Base-by-base conservation (phyloP, 2,888 invertebrate species). In the Hybos culiciformis region DNA sequence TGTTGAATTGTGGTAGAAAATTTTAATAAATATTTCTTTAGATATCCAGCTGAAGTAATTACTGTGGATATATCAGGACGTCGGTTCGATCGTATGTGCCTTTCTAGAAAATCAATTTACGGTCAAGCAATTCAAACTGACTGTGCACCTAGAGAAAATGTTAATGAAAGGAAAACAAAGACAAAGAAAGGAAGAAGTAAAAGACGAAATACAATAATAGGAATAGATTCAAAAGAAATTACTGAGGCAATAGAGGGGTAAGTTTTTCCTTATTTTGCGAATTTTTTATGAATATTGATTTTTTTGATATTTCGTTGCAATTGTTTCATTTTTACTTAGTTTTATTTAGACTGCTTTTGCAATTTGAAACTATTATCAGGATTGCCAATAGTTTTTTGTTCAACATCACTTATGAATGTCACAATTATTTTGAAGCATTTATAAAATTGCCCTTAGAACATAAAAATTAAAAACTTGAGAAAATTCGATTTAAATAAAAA, bases 171-270 rank as follows among this genome's bases (percentile, higher is more conserved):
- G 54, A 70, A 81, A 54, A 80, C 80, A 42, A 73, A 81, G 58
- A 75, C 78, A 40, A 73, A 84, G 55, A 80, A 82, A 66, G 79
- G 83, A 50, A 74, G 86, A 54, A 83, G 81, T 66, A 82, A 84
- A 70, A 74, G 88, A 71, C 76, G 90, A 63, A 91, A 90, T 69
- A 91, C 90, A 58, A 81, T 91, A 62, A 85, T 87, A 56, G 87
- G 88, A 65, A 87, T 83, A 57, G 87, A 87, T 73, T 83, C 85
- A 63, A 85, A 83, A 70, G 88, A 88, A 73, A 83, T 88, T 67
- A 77, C 80, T 66, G 81, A 83, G 68, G 86, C 85, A 59, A 75
- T 84, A 59, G 81, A 80, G 70, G 83, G 82, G 86, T 85, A 74
- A 75, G 29, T 29, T n/a, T n/a, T n/a, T n/a, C n/a, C n/a, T n/a